These are phyloP conservation scores for Papilio polytes DNA, from an alignment of 1,140 invertebrate genomes.

Conservation along the genomic window DNA sequence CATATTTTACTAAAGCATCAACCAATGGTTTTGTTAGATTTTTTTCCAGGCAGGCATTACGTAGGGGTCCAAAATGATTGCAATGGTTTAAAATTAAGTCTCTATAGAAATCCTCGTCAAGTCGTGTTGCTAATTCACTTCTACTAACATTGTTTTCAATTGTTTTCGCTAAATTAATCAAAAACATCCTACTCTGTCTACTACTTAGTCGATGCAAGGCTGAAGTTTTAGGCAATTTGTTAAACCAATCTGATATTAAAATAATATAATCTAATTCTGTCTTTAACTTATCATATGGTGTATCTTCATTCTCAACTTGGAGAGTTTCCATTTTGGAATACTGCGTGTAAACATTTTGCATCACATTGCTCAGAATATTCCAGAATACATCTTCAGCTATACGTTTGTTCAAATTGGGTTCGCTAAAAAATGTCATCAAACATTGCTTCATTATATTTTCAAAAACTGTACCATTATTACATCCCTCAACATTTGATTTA, in stretches of 20 bases:
- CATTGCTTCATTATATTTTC: background rate
- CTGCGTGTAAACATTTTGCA: background rate
- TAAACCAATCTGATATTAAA: slow-evolving; percentile 19
- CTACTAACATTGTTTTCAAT: background rate
- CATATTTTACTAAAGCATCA: slow-evolving; percentile 3
- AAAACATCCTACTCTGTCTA: background rate
- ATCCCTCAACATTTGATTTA: background rate
- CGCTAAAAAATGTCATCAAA: background rate
- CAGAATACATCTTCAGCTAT: background rate
- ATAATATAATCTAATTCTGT: background rate
- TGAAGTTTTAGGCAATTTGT: slow-evolving; percentile 8
- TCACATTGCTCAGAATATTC: background rate
- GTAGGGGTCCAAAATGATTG: background rate
- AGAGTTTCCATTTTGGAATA: background rate
- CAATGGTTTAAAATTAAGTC: background rate
- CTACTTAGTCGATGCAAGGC: background rate
- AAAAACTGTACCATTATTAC: background rate
- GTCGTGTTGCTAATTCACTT: background rate
- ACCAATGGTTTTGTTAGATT: background rate
- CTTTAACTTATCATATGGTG: background rate
- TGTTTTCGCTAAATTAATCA: slow-evolving; percentile 1
- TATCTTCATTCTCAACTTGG: background rate
- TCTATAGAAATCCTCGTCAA: background rate
- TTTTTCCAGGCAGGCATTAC: background rate
- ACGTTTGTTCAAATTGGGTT: slow-evolving; percentile 5